A percentile compares a stretch with the other conserved stretches of the same genome.
Conservation (phyloP, 2,888 invertebrate species). For the Dryococelus australis region DNA sequence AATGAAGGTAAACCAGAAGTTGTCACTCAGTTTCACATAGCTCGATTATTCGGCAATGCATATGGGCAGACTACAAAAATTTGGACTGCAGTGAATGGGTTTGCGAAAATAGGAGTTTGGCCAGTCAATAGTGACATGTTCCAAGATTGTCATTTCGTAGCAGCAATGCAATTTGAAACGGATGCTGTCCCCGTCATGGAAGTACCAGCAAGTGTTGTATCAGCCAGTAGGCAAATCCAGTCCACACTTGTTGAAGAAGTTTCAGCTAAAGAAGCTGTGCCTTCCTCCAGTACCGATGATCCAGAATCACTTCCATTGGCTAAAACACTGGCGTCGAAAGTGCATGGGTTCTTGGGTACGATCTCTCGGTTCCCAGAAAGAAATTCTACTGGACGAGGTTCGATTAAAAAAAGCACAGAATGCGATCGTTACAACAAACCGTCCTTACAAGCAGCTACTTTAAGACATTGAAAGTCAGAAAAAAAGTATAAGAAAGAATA, state of each 20-base stretch:
- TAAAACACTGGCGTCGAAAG: too few species aligned
- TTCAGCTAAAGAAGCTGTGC: conserved; percentile 16
- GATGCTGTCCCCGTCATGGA: background rate
- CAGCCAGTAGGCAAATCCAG: background rate
- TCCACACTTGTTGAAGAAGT: background rate
- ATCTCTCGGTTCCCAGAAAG: too few species aligned
- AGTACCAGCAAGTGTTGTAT: background rate
- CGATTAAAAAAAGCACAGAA: conserved; percentile 20
- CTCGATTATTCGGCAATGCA: conserved; percentile 24
- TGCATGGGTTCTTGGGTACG: too few species aligned
- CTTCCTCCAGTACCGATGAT: background rate
- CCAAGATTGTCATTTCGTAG: background rate
- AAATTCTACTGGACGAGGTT: background rate
- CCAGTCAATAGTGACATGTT: background rate
- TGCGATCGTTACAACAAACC: background rate
- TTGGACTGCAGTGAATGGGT: conserved; percentile 26
- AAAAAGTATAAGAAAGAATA: too few species aligned
- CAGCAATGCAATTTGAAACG: conserved; percentile 23
- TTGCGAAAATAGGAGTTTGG: conserved; percentile 2
- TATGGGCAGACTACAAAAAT: conserved; percentile 13
- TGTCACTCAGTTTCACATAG: conserved; percentile 32
- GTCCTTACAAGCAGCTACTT: background rate
- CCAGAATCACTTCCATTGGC: background rate
- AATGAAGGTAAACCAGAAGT: conserved; percentile 23
- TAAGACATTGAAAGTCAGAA: background rate